These are phyloP conservation scores for Poecilobothrus nobilitatus DNA, from an alignment of 2,888 invertebrate genomes.

Conservation along the genomic window DNA sequence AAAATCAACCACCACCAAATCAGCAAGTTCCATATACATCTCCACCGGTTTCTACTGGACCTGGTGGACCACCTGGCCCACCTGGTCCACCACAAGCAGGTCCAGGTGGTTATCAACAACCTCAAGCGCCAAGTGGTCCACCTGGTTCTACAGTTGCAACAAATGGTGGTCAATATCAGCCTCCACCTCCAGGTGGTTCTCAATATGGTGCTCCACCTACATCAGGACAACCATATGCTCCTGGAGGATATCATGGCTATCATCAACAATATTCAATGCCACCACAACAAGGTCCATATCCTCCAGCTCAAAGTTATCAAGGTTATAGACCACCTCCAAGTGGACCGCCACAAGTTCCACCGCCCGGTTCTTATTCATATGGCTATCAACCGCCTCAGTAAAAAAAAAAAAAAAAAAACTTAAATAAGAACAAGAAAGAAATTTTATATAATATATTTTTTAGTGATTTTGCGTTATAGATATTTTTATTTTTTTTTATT, in stretches of 20 bases:
- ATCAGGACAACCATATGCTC: conserved; percentile 30
- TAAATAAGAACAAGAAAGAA: too few relatives aligned
- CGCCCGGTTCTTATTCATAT: conserved; percentile 68
- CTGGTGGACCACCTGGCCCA: conserved; percentile 25
- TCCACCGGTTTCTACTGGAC: conserved; percentile 17
- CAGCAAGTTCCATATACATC: conserved; percentile 33
- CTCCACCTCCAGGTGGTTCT: conserved; percentile 36
- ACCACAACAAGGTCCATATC: conserved; percentile 48
- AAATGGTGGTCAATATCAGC: conserved; percentile 42
- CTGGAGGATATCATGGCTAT: conserved; percentile 47
- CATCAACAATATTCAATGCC: conserved; percentile 53
- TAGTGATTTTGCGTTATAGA: too few relatives aligned
- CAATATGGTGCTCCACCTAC: conserved; percentile 39
- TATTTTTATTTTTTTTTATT: too few relatives aligned
- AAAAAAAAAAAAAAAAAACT: conserved; percentile 16
- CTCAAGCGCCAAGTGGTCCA: conserved; percentile 36
- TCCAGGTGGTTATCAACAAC: conserved; percentile 23
- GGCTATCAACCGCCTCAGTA: conserved; percentile 65
- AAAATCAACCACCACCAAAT: conserved; percentile 29
- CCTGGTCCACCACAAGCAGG: conserved; percentile 24
- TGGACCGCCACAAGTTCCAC: conserved; percentile 35
- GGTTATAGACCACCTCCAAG: conserved; percentile 52
- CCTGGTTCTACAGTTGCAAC: conserved; percentile 32
- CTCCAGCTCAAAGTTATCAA: conserved; percentile 56
- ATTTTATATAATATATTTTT: too few relatives aligned